Evolutionary conservation across 2,113 vertebrate genomes (phyloP), one percentile per base, ranked within the genome.

Genomic region (Paradoxurus hermaphroditus): DNA sequence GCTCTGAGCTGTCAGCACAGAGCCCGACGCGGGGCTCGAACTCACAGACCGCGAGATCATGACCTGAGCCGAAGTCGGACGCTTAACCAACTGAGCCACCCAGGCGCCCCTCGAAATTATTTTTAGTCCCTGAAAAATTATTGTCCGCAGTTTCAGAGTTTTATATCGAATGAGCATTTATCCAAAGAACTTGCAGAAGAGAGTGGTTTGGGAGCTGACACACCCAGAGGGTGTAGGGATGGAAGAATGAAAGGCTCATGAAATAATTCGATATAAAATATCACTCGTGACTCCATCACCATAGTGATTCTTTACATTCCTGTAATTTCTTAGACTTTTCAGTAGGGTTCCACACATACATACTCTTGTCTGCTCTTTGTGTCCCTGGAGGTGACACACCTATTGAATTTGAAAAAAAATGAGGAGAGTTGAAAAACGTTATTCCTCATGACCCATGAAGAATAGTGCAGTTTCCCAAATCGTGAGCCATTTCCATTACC

Each of bases 61-160:
- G n/a, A n/a, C n/a, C n/a, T n/a, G n/a, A n/a, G n/a, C n/a, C n/a
- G n/a, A n/a, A n/a, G n/a, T n/a, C n/a, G n/a, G n/a, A n/a, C n/a
- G n/a, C n/a, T n/a, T n/a, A n/a, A n/a, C n/a, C n/a, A n/a, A n/a
- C n/a, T n/a, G n/a, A n/a, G n/a, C n/a, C n/a, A n/a, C n/a, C n/a
- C n/a, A n/a, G n/a, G n/a, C n/a, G n/a, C n/a, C n/a, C n/a, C 97
- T 72, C 96, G 91, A 53, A 59, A 94, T 96, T 98, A 97, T 96
- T 97, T 98, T 98, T 93, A 97, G 93, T 59, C 83, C 93, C 94
- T 97, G 96, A 94, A 68, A 36, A 16, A 31, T 95, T 98, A 98
- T 97, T 98, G 97, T 87, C 84, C 75, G 88, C 7, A 92, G 90
- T 96, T 97, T 98, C 90, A 77, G 49, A 97, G 95, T 96, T 97